Evolutionary conservation across 1,140 invertebrate species (phyloP).

Genomic region (Nasonia giraulti): DNA sequence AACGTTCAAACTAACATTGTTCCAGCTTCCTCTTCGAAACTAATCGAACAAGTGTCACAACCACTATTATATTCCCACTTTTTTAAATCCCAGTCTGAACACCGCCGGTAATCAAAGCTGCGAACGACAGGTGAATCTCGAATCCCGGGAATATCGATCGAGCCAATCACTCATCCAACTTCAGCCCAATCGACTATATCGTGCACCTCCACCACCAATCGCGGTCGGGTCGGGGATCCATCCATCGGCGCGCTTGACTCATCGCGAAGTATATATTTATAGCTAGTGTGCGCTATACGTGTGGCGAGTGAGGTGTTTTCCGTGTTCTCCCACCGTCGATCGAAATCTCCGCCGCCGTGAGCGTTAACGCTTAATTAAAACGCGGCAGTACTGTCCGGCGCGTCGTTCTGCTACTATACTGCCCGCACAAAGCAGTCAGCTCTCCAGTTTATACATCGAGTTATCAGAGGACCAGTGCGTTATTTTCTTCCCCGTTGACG

Average conservation of each 20-base stretch:
- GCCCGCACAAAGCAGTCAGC: background rate
- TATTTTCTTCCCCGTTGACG: background rate
- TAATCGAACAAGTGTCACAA: too few species aligned
- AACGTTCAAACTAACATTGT: too few species aligned
- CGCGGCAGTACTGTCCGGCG: background rate
- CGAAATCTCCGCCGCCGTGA: background rate
- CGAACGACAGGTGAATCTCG: background rate
- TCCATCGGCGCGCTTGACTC: background rate
- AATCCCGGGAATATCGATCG: background rate
- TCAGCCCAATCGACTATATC: background rate
- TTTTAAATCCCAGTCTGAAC: too few species aligned
- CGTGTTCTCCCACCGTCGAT: background rate
- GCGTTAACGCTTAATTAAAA: constrained; percentile 1
- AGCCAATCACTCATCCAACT: background rate
- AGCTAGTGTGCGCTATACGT: background rate
- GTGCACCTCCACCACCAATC: background rate
- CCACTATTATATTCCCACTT: too few species aligned
- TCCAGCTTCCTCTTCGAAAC: too few species aligned
- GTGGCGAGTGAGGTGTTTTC: background rate
- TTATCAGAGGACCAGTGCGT: background rate
- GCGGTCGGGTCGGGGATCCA: too few species aligned
- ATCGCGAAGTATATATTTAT: background rate
- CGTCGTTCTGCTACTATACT: background rate
- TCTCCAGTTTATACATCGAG: background rate
- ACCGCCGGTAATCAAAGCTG: too few species aligned